Conservation (phyloP, 2,888 invertebrate species). For the Hydropsyche betteni region DNA sequence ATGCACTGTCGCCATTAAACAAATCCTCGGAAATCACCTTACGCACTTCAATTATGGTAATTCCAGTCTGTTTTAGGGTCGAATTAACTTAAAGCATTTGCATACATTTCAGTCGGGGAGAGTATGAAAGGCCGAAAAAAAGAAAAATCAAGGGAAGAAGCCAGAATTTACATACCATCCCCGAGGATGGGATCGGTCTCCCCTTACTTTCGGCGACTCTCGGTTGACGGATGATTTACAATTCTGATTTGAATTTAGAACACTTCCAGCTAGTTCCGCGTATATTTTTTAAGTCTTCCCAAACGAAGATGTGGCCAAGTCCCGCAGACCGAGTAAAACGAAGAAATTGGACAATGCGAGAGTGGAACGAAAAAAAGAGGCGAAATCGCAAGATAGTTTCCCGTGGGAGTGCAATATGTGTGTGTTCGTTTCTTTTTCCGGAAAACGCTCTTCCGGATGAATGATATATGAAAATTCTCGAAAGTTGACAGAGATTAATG, state of each 20-base stretch:
- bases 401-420: background rate
- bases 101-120: constrained; percentile 44
- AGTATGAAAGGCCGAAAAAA: background rate
- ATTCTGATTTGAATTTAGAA: constrained; percentile 51
- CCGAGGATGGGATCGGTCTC: constrained; percentile 40
- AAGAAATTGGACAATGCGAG: too few relatives aligned
- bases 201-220: constrained; percentile 37
- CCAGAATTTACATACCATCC: constrained; percentile 48
- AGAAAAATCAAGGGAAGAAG: constrained; percentile 27
- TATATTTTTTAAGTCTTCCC: constrained; percentile 25
- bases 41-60: constrained; percentile 50
- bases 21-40: constrained; percentile 28
- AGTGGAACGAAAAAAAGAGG: too few relatives aligned
- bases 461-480: constrained; percentile 26
- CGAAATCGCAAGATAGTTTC: constrained; percentile 2
- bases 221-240: constrained; percentile 51
- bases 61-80: constrained; percentile 49
- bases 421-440: background rate
- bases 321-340: too few relatives aligned
- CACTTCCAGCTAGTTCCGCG: constrained; percentile 40
- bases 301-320: too few relatives aligned
- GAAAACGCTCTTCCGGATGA: background rate
- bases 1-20: constrained; percentile 28
- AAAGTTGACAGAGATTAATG: constrained; percentile 30
- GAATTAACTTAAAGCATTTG: constrained; percentile 49